phyloP scores from a whole-genome alignment of 2,113 vertebrate genomes.

The Hirundichthys speculiger region DNA sequence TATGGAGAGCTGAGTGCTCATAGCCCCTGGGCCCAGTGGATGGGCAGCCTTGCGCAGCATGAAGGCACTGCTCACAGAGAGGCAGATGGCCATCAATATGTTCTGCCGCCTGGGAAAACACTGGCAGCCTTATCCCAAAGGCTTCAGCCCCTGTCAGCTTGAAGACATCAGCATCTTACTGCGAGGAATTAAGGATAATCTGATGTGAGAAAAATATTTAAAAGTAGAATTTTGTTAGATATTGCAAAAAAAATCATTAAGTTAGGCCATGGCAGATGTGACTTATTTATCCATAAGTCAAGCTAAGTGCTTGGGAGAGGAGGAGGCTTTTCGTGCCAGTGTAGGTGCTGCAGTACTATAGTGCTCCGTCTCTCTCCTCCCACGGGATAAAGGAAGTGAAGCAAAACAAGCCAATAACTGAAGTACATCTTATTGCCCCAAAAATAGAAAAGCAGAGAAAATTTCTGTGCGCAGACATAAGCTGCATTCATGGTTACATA shows the following conservation, averaged over 20 bases:
- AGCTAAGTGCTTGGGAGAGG: conserved; percentile 46
- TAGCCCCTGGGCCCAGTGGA: conserved; percentile 49
- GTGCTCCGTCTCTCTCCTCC: conserved; percentile 39
- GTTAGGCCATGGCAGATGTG: conserved; percentile 57
- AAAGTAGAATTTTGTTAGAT: no score
- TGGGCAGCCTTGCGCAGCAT: conserved; percentile 36
- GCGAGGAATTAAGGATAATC: conserved; percentile 1
- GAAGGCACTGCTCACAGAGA: conserved; percentile 36
- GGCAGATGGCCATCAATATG: conserved; percentile 74
- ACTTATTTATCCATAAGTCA: conserved; percentile 56
- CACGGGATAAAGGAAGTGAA: conserved; percentile 48
- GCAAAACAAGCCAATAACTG: conserved; percentile 66
- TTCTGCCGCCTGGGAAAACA: conserved; percentile 52
- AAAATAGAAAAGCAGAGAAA: conserved; percentile 19
- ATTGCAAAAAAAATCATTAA: conserved; percentile 28
- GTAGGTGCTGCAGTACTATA: conserved; percentile 41
- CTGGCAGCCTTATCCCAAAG: conserved; percentile 49
- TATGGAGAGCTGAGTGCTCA: conserved; percentile 27
- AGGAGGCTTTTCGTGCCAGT: conserved; percentile 35
- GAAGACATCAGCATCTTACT: conserved; percentile 35
- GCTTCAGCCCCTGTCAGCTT: conserved; percentile 41
- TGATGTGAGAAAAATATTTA: neutral
- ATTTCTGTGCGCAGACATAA: conserved; percentile 1
- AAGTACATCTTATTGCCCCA: conserved; percentile 43
- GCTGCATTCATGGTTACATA: conserved; percentile 1